A percentile compares a stretch with the other conserved stretches of the same genome.
phyloP scores from a whole-genome alignment of 2,888 invertebrate species.

The Aleiodes leptofemur region DNA sequence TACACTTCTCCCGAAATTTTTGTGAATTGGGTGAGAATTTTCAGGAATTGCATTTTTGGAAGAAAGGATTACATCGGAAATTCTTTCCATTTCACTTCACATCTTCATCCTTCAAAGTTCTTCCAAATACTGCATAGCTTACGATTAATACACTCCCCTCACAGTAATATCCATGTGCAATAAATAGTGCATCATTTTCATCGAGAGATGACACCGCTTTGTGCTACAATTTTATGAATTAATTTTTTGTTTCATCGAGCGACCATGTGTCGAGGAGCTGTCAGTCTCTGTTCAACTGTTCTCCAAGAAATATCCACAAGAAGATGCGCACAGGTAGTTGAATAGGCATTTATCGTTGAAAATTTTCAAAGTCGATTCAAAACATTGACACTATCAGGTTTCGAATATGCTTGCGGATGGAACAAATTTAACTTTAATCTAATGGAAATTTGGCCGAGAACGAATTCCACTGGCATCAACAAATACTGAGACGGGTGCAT shows the following conservation, averaged over 20 bases:
- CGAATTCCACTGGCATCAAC: not conserved
- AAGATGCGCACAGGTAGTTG: not conserved
- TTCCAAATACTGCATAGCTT: no score
- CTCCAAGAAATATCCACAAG: no score
- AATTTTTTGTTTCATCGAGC: not conserved
- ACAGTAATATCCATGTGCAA: no score
- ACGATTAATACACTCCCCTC: no score
- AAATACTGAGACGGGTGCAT: no score
- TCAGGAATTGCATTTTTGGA: no score
- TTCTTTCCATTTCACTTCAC: no score
- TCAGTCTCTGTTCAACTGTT: no score
- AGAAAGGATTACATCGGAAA: no score
- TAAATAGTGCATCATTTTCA: not conserved
- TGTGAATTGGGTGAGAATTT: no score
- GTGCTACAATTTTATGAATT: not conserved
- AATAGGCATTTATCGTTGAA: not conserved
- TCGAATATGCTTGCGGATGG: constrained; percentile 1
- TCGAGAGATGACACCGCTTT: not conserved
- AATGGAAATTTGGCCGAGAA: not conserved
- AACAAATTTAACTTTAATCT: not conserved
- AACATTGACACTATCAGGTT: not conserved
- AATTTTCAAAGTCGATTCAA: not conserved
- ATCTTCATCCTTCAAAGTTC: no score
- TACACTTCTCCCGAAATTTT: no score
- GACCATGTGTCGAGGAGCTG: not conserved